These are phyloP conservation scores for Sisor rabdophorus DNA, from an alignment of 2,113 vertebrate genomes.

Conservation along the genomic window DNA sequence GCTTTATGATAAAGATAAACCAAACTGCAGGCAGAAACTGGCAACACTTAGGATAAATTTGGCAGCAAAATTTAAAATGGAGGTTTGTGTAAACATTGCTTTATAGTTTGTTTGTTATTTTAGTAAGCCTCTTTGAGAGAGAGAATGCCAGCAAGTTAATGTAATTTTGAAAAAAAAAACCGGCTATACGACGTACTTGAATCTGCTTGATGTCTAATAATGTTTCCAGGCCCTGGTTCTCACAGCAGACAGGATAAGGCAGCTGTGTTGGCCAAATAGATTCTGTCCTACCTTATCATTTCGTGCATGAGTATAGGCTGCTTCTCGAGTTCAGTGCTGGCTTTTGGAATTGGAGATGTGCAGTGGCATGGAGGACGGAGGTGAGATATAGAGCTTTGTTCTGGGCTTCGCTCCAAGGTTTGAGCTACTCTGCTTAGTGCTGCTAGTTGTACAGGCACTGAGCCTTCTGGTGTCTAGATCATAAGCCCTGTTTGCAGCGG, in stretches of 20 bases:
- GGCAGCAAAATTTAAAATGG: neutral
- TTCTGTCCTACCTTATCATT: neutral
- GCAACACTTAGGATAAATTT: neutral
- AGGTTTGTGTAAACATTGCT: neutral
- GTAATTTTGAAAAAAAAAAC: neutral
- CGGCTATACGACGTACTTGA: neutral
- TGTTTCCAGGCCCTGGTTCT: conserved; percentile 8
- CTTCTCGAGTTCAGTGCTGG: conserved; percentile 7
- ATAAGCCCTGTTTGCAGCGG: conserved; percentile 49
- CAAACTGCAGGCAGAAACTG: conserved; percentile 11
- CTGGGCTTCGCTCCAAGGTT: conserved; percentile 49
- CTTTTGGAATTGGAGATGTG: conserved; percentile 43
- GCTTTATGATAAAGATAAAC: neutral
- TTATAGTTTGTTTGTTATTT: neutral
- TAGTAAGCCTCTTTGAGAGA: conserved; percentile 3
- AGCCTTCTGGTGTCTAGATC: conserved; percentile 45
- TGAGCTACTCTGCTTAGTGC: conserved; percentile 37
- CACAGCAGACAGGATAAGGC: neutral
- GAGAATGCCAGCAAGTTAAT: neutral
- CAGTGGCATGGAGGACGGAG: conserved; percentile 4
- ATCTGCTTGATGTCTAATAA: conserved; percentile 8
- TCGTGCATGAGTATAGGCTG: conserved; percentile 10
- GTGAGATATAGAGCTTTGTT: conserved; percentile 34
- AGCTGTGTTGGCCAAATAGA: neutral
- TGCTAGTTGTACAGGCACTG: conserved; percentile 44